Conservation (phyloP, 1,140 invertebrate genomes). For the Mycetomoellerius zeteki region DNA sequence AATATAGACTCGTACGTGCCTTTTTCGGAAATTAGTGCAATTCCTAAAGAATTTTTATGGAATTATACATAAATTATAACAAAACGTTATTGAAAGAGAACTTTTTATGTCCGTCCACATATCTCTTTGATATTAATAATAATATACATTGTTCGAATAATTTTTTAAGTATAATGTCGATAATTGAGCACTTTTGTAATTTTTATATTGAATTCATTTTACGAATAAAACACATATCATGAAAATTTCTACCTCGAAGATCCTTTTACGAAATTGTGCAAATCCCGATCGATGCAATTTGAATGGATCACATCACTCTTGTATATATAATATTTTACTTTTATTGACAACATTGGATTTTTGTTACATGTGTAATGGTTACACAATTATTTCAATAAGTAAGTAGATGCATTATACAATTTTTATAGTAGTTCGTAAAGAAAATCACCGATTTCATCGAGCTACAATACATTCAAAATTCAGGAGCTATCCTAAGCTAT, state of each 20-base stretch:
- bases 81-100: background rate
- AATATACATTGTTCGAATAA: conserved; percentile 16
- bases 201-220: conserved; percentile 54
- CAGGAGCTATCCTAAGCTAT: conserved; percentile 57
- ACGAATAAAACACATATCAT: conserved; percentile 52
- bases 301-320: background rate
- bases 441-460: conserved; percentile 66
- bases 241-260: background rate
- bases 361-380: conserved; percentile 83
- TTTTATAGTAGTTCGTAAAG: conserved; percentile 74
- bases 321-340: conserved; percentile 79
- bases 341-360: conserved; percentile 85
- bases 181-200: conserved; percentile 56
- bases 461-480: conserved; percentile 70
- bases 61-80: background rate
- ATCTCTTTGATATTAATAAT: conserved; percentile 34
- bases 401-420: conserved; percentile 81
- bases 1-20: background rate
- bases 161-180: background rate
- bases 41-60: background rate
- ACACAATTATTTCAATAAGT: conserved; percentile 80
- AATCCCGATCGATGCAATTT: background rate
- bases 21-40: conserved; percentile 23
- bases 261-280: background rate
- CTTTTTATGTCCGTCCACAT: conserved; percentile 47